Base-by-base conservation (phyloP, 2,888 invertebrate species). In the Drosophila neotestacea region DNA sequence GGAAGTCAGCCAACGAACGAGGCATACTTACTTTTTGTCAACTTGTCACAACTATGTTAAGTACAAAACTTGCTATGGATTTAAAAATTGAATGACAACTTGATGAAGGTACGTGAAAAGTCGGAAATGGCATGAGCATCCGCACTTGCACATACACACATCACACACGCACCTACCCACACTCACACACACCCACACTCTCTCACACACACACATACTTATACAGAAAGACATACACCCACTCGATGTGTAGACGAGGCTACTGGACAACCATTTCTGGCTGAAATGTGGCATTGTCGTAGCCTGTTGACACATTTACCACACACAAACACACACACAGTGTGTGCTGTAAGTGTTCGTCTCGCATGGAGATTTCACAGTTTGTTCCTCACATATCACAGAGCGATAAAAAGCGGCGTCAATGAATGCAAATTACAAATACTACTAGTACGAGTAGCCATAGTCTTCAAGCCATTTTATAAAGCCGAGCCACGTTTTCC, bases 81-180 rank as follows among this genome's bases (percentile, higher is more conserved):
- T 86, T 86, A 84, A 88, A 88, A 87, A 88, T 78, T 88, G 90
- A 88, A 88, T 88, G 90, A 88, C 88, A 88, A 88, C 87, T 89
- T 90, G 89, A 88, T 89, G 88, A 88, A 86, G 88, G 90, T 89
- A 88, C 85, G 76, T 76, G 79, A 81, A 85, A 88, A 85, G 85
- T 83, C 88, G 88, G 85, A 87, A 85, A 87, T 87, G 72, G 85
- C 79, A 85, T 68, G 70, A 70, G 63, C 83, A 75, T 66, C 59
- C 63, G 55, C 50, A 62, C 60, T 27, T 58, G 7, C 64, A 38
- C 32, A 42, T 42, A 62, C 56, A 64, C 59, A 22, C 22, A 22
- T 46, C 61, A 48, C 55, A 48, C 47, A 50, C 58, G 36, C 59
- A 61, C 44, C 34, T 48, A 60, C 51, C 22, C 22, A 22, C 22